Base-by-base conservation (phyloP, 2,888 invertebrate species). In the Epinotia nisella region DNA sequence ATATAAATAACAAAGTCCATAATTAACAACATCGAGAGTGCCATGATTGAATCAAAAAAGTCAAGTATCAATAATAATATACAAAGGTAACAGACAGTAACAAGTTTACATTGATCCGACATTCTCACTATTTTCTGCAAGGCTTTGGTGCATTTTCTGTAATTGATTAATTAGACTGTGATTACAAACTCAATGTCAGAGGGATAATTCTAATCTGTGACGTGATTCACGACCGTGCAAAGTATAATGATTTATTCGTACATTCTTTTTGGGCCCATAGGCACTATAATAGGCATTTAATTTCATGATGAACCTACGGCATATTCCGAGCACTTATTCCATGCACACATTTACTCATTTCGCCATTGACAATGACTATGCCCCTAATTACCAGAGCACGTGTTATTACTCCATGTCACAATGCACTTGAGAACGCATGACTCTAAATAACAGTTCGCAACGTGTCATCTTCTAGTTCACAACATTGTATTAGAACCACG, bases 401-500 rank as follows among this genome's bases (percentile, higher is more conserved):
- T 64, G 58, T 70, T 49, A 39, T 56, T 60, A 24, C 49, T 13
- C 7, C 62, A 56, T 29, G 58, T 58, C 56, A 21, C 51, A 29
- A 49, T 60, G 68, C 68, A 41, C 21, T 60, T 66, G 49, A 45
- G 55, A 59, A 13, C 21, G 70, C 55, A 45, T 39, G 56, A 49
- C 35, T 17, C 56, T 64, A 65, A 74, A 70, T 74, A 70, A 59
- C 64, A 65, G 59, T 41, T 3, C 29, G n/a, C 21, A 70, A 64
- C 62, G 65, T 70, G 55, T 73, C 69, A 70, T 71, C 72, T 72
- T 35, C 59, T 19, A 49, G 53, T 67, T 56, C 39, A 71, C 41
- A 41, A 56, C 55, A 55, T 4, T 51, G 64, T 51, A 17, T 35
- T 53, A 10, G 17, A 21, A 19, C 19, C 49, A n/a, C 17, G 29